Base-by-base conservation (phyloP, 2,888 invertebrate species). In the Chironomus riparius region DNA sequence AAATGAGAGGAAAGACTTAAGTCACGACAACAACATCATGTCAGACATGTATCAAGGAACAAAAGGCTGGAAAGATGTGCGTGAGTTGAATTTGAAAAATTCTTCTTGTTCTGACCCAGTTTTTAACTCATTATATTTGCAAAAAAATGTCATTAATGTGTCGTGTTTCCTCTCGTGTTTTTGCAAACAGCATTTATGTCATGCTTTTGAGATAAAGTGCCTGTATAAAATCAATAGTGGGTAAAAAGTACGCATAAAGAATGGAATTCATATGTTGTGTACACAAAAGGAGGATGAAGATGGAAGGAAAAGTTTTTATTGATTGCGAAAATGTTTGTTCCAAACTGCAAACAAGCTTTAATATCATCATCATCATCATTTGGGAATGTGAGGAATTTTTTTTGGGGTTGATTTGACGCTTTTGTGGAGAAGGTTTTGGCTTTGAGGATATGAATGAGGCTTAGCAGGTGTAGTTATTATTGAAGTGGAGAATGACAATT, bases 31-130 rank as follows among this genome's bases (percentile, higher is more conserved):
- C 56, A 50, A 62, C 10, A 13, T 47, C 47, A 74, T 74, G 72
- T 72, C 61, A 21, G 48, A 68, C 74, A 68, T 68, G 65, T 62
- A 74, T 68, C 74, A 74, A 47, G 47, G 12, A 56, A 50, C n/a
- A 38, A 21, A 74, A 62, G 22, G 15, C 28, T 48, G 28, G 68
- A 38, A 18, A n/a, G 24, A 74, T 68, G 72, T 73, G 72, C 12
- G 38, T 56, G 56, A 56, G 15, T 38, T 15, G 72, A n/a, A 73
- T 74, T 74, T 74, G 48, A 10, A 70, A 70, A 65, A 65, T 18
- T 69, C n/a, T 13, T 28, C 69, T n/a, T 38, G 18, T 38, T 47
- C 38, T 69, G 65, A 65, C 65, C 65, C 65, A 65, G 21, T 65
- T 65, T 65, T 65, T 65, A 65, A 22, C 13, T 56, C 38, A 38